A percentile compares a stretch with the other conserved stretches of the same genome.
These are phyloP conservation scores for Acleris laterana DNA, from an alignment of 2,888 invertebrate species.

Conservation along the genomic window DNA sequence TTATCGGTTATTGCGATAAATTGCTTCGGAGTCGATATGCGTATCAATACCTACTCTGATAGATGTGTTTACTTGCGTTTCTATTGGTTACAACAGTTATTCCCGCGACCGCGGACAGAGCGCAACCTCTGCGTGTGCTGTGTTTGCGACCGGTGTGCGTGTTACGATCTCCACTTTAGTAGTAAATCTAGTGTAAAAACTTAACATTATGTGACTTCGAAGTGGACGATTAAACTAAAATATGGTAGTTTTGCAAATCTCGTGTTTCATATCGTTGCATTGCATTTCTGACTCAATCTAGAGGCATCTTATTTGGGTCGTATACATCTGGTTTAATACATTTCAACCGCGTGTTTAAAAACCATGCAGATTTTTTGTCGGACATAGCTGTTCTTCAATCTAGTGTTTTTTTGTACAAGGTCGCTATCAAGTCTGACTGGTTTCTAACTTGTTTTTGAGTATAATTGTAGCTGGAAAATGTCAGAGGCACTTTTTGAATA, in stretches of 20 bases:
- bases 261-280: no score
- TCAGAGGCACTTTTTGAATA: background rate
- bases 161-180: conserved; percentile 30
- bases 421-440: conserved; percentile 21
- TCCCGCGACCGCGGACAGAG: conserved; percentile 65
- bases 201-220: no score
- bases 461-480: background rate
- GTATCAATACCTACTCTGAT: conserved; percentile 63
- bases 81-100: conserved; percentile 71
- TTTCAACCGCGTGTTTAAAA: background rate
- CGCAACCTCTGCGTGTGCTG: conserved; percentile 54
- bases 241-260: no score
- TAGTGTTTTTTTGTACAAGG: conserved; percentile 21
- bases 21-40: conserved; percentile 68
- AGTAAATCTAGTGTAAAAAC: background rate
- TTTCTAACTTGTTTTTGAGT: conserved; percentile 13
- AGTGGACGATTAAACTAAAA: no score
- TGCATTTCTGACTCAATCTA: no score
- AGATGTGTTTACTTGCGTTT: conserved; percentile 55
- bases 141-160: conserved; percentile 40
- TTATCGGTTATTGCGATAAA: conserved; percentile 29
- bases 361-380: background rate
- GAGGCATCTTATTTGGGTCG: no score
- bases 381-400: conserved; percentile 2
- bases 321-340: no score